A percentile compares a stretch with the other conserved stretches of the same genome.
phyloP scores from a whole-genome alignment of 2,888 invertebrate species.

The Pediacus dermestoides region DNA sequence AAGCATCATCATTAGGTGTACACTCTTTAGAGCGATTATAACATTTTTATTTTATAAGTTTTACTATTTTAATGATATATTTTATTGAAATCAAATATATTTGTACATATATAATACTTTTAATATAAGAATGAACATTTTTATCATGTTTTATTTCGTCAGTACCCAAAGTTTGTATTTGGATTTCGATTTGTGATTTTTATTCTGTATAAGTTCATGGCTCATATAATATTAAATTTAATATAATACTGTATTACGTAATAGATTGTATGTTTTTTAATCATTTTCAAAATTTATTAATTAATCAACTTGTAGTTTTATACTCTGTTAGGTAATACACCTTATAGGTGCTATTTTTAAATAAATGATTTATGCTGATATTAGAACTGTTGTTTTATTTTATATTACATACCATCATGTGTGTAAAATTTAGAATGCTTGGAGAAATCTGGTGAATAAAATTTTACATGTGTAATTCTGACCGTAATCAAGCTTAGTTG shows the following conservation, averaged over 20 bases:
- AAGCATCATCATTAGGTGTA: constrained; percentile 61
- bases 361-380: constrained; percentile 27
- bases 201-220: constrained; percentile 11
- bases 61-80: constrained; percentile 36
- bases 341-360: constrained; percentile 36
- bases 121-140: constrained; percentile 28
- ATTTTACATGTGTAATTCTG: too few relatives aligned
- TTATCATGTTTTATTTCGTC: constrained; percentile 24
- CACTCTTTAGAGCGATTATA: constrained; percentile 70
- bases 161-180: constrained; percentile 10
- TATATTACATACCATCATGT: too few relatives aligned
- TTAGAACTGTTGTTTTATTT: too few relatives aligned
- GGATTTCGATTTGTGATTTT: constrained; percentile 24
- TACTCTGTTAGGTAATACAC: constrained; percentile 36
- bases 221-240: constrained; percentile 21
- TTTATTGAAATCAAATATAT: constrained; percentile 38
- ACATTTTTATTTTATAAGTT: constrained; percentile 40
- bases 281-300: constrained; percentile 18
- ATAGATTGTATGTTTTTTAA: constrained; percentile 13
- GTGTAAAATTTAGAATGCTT: too few relatives aligned
- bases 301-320: constrained; percentile 36
- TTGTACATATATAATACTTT: constrained; percentile 39
- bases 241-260: constrained; percentile 29
- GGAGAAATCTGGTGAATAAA: too few relatives aligned
- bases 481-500: too few relatives aligned